These are phyloP conservation scores for Drosophila paramelanica DNA, from an alignment of 2,888 invertebrate species.

Conservation along the genomic window DNA sequence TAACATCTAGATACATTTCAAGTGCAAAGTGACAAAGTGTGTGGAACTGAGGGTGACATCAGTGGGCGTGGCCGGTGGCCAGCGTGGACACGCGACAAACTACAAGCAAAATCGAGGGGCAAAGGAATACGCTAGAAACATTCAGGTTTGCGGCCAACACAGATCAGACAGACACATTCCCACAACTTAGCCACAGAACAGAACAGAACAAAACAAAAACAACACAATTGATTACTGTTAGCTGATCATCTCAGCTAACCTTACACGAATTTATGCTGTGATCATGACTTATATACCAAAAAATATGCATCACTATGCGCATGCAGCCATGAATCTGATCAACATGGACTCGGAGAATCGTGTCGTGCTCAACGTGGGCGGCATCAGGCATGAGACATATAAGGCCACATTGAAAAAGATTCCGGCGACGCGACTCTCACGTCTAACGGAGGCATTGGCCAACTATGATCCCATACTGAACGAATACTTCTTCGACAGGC, in stretches of 20 bases:
- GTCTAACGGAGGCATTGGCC: constrained; percentile 97
- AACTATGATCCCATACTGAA: constrained; percentile 99
- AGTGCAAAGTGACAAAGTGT: constrained; percentile 51
- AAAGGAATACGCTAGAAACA: constrained; percentile 55
- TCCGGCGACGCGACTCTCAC: constrained; percentile 96
- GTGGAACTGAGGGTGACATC: constrained; percentile 39
- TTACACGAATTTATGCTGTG: constrained; percentile 24
- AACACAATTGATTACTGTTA: neutral
- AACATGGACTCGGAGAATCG: constrained; percentile 99
- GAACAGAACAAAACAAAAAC: constrained; percentile 7
- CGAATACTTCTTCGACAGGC: constrained; percentile 99
- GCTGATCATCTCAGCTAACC: constrained; percentile 2
- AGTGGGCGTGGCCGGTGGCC: constrained; percentile 36
- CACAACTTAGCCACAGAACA: constrained; percentile 13
- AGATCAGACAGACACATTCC: constrained; percentile 8
- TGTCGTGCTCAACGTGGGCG: constrained; percentile 99
- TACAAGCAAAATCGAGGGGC: constrained; percentile 47
- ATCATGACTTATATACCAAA: constrained; percentile 82
- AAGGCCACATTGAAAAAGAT: constrained; percentile 98
- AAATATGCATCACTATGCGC: constrained; percentile 80
- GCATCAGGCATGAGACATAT: constrained; percentile 98
- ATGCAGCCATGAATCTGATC: constrained; percentile 92
- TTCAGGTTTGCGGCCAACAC: constrained; percentile 59
- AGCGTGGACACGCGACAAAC: constrained; percentile 39
- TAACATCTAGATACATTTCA: constrained; percentile 58